Evolutionary conservation across 2,113 vertebrate species (phyloP).

Genomic region (Dermatemys mawii): DNA sequence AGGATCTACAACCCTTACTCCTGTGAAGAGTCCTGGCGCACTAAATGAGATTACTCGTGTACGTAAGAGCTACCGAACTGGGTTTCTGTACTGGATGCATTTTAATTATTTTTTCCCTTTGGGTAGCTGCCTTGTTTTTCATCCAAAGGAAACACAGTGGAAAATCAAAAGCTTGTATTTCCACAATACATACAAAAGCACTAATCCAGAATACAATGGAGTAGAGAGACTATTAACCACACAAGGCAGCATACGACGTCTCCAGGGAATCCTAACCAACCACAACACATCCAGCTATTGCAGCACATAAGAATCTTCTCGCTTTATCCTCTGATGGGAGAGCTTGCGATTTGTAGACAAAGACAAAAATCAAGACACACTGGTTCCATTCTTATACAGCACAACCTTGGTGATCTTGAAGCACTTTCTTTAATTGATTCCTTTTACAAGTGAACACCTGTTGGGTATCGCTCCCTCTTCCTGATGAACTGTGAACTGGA

Average conservation of each 20-base stretch:
- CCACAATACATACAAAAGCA: neutral
- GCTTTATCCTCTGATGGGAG: neutral
- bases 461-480: neutral
- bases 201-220: neutral
- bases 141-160: neutral
- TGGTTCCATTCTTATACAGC: neutral
- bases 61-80: neutral
- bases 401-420: neutral
- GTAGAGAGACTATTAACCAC: neutral
- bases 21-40: neutral
- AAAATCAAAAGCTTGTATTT: neutral
- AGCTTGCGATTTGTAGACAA: neutral
- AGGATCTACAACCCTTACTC: neutral
- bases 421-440: accelerated
- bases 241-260: neutral
- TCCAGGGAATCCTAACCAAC: neutral
- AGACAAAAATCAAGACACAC: neutral
- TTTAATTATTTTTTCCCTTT: neutral
- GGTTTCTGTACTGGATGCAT: neutral
- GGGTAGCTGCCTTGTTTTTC: neutral
- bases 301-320: neutral
- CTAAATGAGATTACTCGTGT: neutral
- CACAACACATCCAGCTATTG: neutral
- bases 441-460: neutral
- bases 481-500: neutral